Evolutionary conservation across 2,797 vertebrate species (phyloP).

Genomic region (Toxotes lorentzi): DNA sequence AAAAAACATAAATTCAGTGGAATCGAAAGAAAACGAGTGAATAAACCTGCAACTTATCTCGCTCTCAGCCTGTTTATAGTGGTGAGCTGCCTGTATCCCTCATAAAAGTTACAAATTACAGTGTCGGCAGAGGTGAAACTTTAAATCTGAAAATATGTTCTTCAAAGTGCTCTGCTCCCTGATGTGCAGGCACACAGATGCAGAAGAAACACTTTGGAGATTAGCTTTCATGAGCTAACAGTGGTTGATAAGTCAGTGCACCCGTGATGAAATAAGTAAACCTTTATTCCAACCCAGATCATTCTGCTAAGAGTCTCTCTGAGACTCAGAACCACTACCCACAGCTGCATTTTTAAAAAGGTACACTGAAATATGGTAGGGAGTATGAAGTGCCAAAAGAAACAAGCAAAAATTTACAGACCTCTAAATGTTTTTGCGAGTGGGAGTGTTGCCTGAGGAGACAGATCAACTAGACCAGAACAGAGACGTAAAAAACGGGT

Average conservation of each 20-base stretch:
- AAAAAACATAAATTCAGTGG: constrained; percentile 19
- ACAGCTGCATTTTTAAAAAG: not conserved
- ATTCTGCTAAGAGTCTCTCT: not conserved
- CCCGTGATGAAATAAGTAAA: not conserved
- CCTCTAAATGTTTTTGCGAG: not conserved
- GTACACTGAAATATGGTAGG: not conserved
- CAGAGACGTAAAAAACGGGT: not conserved
- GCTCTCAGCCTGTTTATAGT: not conserved
- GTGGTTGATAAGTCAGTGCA: not conserved
- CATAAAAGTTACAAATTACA: not conserved
- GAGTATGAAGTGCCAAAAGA: not conserved
- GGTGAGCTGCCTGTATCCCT: not conserved
- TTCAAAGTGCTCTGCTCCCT: not conserved
- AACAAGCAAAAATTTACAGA: constrained; percentile 1
- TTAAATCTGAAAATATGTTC: not conserved
- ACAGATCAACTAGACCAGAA: not conserved
- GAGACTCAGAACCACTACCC: not conserved
- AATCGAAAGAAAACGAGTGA: not conserved
- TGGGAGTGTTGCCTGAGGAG: not conserved
- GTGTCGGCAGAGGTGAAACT: accelerated
- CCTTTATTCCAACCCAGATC: not conserved
- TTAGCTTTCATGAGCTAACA: not conserved
- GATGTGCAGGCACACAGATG: not conserved
- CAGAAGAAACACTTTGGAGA: not conserved
- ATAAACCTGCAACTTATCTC: not conserved